phyloP scores from a whole-genome alignment of 2,888 invertebrate species.

The Plebejus anna region DNA sequence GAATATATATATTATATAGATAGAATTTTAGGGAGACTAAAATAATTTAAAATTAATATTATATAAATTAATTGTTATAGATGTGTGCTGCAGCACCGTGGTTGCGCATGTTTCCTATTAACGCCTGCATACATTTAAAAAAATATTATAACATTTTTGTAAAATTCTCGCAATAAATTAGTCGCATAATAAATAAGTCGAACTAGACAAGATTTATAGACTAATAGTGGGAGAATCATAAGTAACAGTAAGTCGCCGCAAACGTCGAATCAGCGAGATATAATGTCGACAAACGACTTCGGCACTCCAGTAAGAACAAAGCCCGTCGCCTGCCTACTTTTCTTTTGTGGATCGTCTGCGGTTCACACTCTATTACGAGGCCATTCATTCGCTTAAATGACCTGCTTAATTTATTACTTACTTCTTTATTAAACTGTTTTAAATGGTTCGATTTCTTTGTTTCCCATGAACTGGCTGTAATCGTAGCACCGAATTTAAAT shows the following conservation, averaged over 20 bases:
- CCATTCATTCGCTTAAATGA: constrained; percentile 74
- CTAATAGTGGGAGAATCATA: constrained; percentile 53
- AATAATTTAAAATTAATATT: too few species aligned
- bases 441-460: constrained; percentile 31
- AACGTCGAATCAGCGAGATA: constrained; percentile 76
- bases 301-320: constrained; percentile 75
- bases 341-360: constrained; percentile 68
- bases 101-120: too few species aligned
- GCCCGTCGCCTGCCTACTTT: constrained; percentile 63
- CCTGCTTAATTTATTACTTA: constrained; percentile 70
- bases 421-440: constrained; percentile 60
- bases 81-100: neutral
- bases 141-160: neutral
- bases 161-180: neutral
- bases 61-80: too few species aligned
- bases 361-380: constrained; percentile 69
- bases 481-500: neutral
- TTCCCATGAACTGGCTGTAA: neutral
- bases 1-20: too few species aligned
- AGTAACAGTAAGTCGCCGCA: constrained; percentile 60
- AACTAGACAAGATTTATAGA: constrained; percentile 39
- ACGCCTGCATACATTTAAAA: too few species aligned
- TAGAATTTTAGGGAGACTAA: too few species aligned
- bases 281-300: constrained; percentile 72
- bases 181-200: neutral